A percentile compares a stretch with the other conserved stretches of the same genome.
These are phyloP conservation scores for Bovichtus variegatus DNA, from an alignment of 2,797 vertebrate species.

Conservation along the genomic window DNA sequence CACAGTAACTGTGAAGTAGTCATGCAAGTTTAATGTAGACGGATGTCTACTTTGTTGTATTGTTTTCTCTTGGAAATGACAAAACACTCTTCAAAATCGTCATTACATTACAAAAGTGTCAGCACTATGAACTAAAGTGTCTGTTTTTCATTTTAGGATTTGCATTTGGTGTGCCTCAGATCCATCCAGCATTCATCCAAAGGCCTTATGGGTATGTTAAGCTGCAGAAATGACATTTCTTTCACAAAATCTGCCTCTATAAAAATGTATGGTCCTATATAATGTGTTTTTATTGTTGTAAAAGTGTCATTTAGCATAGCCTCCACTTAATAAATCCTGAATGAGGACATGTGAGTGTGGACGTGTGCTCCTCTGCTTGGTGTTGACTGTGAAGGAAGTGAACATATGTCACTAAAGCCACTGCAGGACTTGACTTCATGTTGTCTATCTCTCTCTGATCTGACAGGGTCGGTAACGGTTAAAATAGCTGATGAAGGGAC, in stretches of 20 bases:
- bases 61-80: neutral
- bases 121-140: neutral
- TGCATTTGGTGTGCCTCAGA: slow-evolving; percentile 96
- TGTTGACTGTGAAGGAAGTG: slow-evolving; percentile 81
- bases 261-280: slow-evolving; percentile 2
- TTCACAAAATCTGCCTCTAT: slow-evolving; percentile 24
- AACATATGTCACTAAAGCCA: slow-evolving; percentile 76
- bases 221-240: slow-evolving; percentile 13
- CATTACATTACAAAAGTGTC: neutral
- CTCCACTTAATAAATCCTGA: slow-evolving; percentile 57
- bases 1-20: neutral
- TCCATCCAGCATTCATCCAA: slow-evolving; percentile 98
- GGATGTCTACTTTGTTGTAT: neutral
- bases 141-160: slow-evolving; percentile 88
- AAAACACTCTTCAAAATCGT: neutral
- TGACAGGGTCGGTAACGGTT: slow-evolving; percentile 98
- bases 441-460: slow-evolving; percentile 99
- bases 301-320: slow-evolving; percentile 54
- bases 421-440: slow-evolving; percentile 91
- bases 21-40: neutral
- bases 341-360: slow-evolving; percentile 73
- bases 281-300: slow-evolving; percentile 44
- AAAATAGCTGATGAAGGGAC: slow-evolving; percentile 97
- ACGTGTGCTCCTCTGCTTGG: slow-evolving; percentile 81
- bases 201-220: slow-evolving; percentile 96